Percentiles rank a stretch among this genome's conserved stretches.
Evolutionary conservation across 2,888 invertebrate species (phyloP).

Genomic region (Ophion costatus): DNA sequence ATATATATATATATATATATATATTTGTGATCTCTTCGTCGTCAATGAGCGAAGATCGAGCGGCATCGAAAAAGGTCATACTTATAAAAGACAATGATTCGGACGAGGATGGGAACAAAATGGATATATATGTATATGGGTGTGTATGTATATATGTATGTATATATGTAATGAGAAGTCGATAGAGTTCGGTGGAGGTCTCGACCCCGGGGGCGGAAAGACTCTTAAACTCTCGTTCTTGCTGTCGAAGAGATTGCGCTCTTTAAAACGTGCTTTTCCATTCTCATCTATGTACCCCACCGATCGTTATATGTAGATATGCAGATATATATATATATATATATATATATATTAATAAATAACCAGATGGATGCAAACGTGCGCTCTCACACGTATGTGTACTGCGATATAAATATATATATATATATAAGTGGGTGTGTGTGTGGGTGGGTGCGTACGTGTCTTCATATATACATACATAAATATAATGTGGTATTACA

Average conservation of each 20-base stretch:
- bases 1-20: too few relatives aligned
- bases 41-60: slow-evolving; percentile 62
- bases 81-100: slow-evolving; percentile 25
- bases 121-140: slow-evolving; percentile 20
- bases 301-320: slow-evolving; percentile 11
- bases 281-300: slow-evolving; percentile 30
- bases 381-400: too few relatives aligned
- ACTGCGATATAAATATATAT: too few relatives aligned
- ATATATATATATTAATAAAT: neutral
- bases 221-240: slow-evolving; percentile 60
- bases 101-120: slow-evolving; percentile 29
- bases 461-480: neutral
- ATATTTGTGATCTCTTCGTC: slow-evolving; percentile 49
- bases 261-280: slow-evolving; percentile 56
- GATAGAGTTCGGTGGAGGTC: slow-evolving; percentile 58
- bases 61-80: slow-evolving; percentile 64
- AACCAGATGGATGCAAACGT: too few relatives aligned
- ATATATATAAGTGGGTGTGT: neutral
- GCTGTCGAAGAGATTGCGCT: slow-evolving; percentile 60
- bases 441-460: neutral
- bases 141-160: slow-evolving; percentile 28
- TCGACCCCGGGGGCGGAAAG: slow-evolving; percentile 63
- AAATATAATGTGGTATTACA: neutral
- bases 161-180: slow-evolving; percentile 42
- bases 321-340: neutral